phyloP scores from a whole-genome alignment of 2,888 invertebrate species.

The Sminthurides aquaticus region DNA sequence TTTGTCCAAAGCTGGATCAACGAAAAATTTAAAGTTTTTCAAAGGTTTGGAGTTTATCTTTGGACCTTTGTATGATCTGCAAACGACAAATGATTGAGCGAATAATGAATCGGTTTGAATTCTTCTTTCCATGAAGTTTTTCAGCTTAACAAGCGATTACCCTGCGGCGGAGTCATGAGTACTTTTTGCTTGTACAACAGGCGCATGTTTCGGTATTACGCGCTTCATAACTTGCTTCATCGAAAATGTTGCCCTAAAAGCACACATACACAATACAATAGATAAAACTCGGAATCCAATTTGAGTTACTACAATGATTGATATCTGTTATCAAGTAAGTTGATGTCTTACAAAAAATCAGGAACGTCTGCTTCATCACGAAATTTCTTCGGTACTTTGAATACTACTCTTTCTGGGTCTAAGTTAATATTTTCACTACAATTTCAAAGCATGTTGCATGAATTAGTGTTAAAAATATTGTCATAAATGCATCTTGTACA shows the following conservation, averaged over 20 bases:
- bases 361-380: neutral
- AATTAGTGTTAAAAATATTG: neutral
- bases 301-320: too few species aligned
- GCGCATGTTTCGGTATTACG: constrained; percentile 32
- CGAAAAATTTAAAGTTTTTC: constrained; percentile 68
- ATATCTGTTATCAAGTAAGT: too few species aligned
- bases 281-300: too few species aligned
- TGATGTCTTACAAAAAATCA: neutral
- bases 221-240: constrained; percentile 24
- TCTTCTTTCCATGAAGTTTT: neutral
- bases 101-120: neutral
- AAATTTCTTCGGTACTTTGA: constrained; percentile 57
- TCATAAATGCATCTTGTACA: neutral
- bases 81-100: neutral
- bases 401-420: constrained; percentile 63
- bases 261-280: too few species aligned
- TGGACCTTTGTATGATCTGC: constrained; percentile 23
- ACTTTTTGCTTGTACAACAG: constrained; percentile 21
- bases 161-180: neutral
- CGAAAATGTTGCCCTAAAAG: too few species aligned
- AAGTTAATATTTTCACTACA: constrained; percentile 52
- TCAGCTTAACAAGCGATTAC: neutral
- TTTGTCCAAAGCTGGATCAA: constrained; percentile 53
- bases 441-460: neutral
- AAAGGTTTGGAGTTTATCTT: constrained; percentile 48